phyloP scores from a whole-genome alignment of 2,113 vertebrate species.

The Esox niger region DNA sequence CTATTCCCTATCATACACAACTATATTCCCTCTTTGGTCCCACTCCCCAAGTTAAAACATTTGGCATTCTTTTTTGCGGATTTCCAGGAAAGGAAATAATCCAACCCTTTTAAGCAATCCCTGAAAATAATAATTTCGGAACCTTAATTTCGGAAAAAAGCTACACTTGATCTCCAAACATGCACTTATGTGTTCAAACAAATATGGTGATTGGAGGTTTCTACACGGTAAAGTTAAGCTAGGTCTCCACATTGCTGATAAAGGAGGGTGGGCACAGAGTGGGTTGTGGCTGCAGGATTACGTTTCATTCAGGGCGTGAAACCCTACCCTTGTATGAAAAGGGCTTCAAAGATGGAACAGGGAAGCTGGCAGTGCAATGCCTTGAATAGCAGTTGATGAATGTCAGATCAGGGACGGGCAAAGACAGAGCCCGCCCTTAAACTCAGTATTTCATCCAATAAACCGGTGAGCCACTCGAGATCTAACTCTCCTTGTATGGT shows the following conservation, averaged over 20 bases:
- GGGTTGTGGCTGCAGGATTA: constrained; percentile 38
- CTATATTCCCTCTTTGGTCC: background rate
- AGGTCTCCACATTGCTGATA: constrained; percentile 23
- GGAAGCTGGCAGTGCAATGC: constrained; percentile 13
- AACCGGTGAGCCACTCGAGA: constrained; percentile 18
- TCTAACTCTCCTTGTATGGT: constrained; percentile 60
- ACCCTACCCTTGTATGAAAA: constrained; percentile 60
- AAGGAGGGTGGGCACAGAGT: constrained; percentile 10
- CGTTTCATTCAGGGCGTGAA: constrained; percentile 52
- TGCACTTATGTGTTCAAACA: constrained; percentile 8
- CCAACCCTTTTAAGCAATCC: background rate
- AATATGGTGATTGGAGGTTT: background rate
- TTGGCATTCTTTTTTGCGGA: background rate
- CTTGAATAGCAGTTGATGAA: constrained; percentile 64
- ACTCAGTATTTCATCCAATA: constrained; percentile 1
- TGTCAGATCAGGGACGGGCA: constrained; percentile 17
- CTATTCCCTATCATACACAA: background rate
- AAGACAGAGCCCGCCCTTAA: background rate
- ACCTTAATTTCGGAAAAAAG: too few relatives aligned
- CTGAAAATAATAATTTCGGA: too few relatives aligned
- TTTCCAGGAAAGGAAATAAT: background rate
- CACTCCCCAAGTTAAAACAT: background rate
- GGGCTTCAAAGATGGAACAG: constrained; percentile 32
- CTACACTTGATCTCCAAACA: background rate
- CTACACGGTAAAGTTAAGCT: background rate